phyloP scores from a whole-genome alignment of 2,113 vertebrate species.

The Meriones unguiculatus region DNA sequence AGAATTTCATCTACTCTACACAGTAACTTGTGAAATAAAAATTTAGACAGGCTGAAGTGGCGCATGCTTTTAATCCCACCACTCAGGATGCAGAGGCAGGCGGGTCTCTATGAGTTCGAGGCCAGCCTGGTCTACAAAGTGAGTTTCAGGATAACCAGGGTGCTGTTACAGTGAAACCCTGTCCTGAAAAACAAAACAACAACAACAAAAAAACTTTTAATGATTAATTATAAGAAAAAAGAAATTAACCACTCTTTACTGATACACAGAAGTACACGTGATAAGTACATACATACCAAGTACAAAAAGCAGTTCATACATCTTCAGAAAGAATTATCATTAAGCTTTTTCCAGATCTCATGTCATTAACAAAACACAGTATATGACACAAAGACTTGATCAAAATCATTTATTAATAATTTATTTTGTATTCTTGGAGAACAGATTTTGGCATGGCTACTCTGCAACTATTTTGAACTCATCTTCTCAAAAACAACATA shows the following conservation, averaged over 20 bases:
- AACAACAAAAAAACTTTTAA: neutral
- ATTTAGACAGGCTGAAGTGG: neutral
- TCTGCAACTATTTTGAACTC: conserved; percentile 41
- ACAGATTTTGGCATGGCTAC: conserved; percentile 30
- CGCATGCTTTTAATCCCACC: too few relatives aligned
- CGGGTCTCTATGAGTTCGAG: too few relatives aligned
- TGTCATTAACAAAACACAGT: conserved; percentile 38
- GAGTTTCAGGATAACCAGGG: too few relatives aligned
- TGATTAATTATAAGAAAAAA: conserved; percentile 37
- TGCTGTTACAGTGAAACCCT: too few relatives aligned
- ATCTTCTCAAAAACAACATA: conserved; percentile 32
- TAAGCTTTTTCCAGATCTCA: conserved; percentile 17
- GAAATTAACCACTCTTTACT: neutral
- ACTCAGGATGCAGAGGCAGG: too few relatives aligned
- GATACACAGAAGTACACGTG: neutral
- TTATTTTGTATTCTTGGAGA: neutral
- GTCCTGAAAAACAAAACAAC: too few relatives aligned
- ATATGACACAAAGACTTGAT: neutral
- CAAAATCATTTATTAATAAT: conserved; percentile 44
- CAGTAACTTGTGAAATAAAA: neutral
- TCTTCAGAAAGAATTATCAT: neutral
- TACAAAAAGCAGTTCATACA: neutral
- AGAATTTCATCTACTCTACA: neutral
- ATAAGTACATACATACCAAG: too few relatives aligned
- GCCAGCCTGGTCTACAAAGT: too few relatives aligned